Percentiles rank a stretch among this genome's conserved stretches.
Conservation (phyloP, 2,113 vertebrate species). For the Serilophus lunatus region DNA sequence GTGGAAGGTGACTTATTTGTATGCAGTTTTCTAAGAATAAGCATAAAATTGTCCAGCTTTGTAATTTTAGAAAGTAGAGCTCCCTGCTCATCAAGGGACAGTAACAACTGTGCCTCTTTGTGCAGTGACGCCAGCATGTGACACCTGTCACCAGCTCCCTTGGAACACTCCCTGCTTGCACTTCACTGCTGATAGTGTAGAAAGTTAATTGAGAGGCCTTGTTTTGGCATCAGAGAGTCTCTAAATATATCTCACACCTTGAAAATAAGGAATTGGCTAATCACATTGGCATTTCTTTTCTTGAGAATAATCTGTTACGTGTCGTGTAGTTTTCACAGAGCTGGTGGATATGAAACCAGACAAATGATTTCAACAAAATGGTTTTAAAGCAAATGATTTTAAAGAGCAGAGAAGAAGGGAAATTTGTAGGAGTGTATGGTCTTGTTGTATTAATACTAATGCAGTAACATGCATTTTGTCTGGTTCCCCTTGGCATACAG, state of each 20-base stretch:
- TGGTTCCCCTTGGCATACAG: not conserved
- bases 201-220: not conserved
- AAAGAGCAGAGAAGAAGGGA: not conserved
- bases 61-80: conserved; percentile 6
- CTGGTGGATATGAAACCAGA: not conserved
- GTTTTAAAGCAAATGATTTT: not conserved
- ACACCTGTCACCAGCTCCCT: not conserved
- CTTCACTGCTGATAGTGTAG: not conserved
- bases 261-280: not conserved
- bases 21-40: not conserved
- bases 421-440: not conserved
- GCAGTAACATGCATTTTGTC: not conserved
- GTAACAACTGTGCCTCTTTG: conserved; percentile 6
- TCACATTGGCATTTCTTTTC: not conserved
- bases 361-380: not conserved
- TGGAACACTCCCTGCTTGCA: not conserved
- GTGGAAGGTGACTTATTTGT: not conserved
- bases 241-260: not conserved
- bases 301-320: not conserved
- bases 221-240: not conserved
- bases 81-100: not conserved
- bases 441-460: not conserved
- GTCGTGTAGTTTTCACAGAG: not conserved
- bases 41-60: not conserved
- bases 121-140: not conserved